Conservation (phyloP, 2,888 invertebrate species). For the Odontocerum albicorne region DNA sequence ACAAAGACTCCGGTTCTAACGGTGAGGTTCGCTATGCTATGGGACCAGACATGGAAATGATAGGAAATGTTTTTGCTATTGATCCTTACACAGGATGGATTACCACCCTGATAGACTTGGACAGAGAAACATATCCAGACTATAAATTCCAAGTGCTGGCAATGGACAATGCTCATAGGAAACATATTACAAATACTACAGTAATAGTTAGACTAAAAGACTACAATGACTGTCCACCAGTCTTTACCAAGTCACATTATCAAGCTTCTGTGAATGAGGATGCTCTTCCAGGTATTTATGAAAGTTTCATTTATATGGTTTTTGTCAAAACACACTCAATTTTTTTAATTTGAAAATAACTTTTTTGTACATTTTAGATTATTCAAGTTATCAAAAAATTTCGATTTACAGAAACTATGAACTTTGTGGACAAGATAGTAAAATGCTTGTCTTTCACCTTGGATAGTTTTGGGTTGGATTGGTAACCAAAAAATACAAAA, state of each 20-base stretch:
- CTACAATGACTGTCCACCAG: conserved; percentile 89
- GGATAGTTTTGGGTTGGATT: too few relatives aligned
- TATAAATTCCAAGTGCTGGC: conserved; percentile 80
- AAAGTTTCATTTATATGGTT: not conserved
- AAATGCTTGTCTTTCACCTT: too few relatives aligned
- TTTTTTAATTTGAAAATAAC: not conserved
- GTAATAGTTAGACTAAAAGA: conserved; percentile 82
- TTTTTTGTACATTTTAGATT: too few relatives aligned
- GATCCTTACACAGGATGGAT: conserved; percentile 90
- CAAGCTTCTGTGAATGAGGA: conserved; percentile 73
- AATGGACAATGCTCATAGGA: conserved; percentile 73
- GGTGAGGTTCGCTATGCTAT: conserved; percentile 83
- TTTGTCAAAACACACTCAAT: not conserved
- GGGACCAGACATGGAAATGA: conserved; percentile 63
- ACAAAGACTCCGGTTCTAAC: conserved; percentile 77
- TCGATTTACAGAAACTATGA: too few relatives aligned
- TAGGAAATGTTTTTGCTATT: conserved; percentile 75
- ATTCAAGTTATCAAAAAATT: too few relatives aligned
- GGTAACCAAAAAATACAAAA: too few relatives aligned
- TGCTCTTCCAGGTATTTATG: conserved; percentile 59
- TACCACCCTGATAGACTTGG: conserved; percentile 68
- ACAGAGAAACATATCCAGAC: conserved; percentile 75
- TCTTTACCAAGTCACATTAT: conserved; percentile 69
- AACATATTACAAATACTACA: conserved; percentile 70
- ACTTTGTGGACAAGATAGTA: too few relatives aligned